Evolutionary conservation across 2,113 vertebrate species (phyloP).

Genomic region (Cygnus buccinator): DNA sequence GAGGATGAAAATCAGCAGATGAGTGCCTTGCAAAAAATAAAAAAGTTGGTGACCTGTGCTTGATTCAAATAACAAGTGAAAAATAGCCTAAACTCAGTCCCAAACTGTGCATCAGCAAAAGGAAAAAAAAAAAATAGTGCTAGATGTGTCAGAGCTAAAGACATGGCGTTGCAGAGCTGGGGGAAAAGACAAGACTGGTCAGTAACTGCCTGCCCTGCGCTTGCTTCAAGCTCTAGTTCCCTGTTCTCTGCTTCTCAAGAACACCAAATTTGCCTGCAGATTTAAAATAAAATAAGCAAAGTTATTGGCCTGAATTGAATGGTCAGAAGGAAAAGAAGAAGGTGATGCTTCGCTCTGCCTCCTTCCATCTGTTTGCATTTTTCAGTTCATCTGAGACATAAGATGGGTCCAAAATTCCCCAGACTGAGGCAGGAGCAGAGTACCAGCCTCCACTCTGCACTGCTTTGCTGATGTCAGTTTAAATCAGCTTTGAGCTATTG

Average conservation of each 20-base stretch:
- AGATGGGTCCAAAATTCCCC: background rate
- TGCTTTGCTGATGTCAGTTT: background rate
- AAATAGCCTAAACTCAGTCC: background rate
- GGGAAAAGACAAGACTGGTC: background rate
- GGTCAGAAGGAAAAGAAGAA: background rate
- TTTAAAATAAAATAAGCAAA: background rate
- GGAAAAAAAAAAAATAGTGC: background rate
- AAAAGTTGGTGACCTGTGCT: background rate
- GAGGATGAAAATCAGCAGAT: background rate
- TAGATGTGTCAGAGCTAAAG: background rate
- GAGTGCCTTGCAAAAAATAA: background rate
- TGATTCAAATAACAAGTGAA: background rate
- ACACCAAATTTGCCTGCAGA: background rate
- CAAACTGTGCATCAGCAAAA: background rate
- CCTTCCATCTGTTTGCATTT: background rate
- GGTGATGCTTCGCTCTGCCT: background rate
- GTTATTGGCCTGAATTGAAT: background rate
- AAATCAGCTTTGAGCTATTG: background rate
- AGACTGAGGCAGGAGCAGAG: rapidly evolving
- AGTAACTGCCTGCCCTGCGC: background rate
- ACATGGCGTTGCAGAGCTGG: background rate
- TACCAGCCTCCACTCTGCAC: background rate
- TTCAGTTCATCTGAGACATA: background rate
- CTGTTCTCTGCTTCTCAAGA: background rate
- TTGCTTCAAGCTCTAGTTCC: background rate